phyloP scores from a whole-genome alignment of 2,113 vertebrate genomes.

The Anser brachyrhynchus region DNA sequence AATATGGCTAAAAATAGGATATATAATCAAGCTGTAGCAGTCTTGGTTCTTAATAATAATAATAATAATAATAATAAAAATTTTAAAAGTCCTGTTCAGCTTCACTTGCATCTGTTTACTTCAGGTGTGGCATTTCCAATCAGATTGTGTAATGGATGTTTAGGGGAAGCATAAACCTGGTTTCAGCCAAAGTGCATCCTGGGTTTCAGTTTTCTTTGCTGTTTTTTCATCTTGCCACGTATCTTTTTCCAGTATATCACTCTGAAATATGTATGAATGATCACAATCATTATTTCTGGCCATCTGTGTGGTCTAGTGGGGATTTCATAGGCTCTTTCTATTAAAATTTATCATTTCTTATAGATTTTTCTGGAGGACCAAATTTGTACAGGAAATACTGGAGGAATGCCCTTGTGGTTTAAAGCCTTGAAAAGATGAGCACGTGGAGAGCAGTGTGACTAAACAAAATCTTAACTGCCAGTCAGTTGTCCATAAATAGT shows the following conservation, averaged over 20 bases:
- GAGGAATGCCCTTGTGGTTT: not conserved
- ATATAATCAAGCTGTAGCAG: not conserved
- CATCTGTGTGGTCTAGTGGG: constrained; percentile 26
- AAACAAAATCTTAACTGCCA: not conserved
- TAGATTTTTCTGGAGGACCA: not conserved
- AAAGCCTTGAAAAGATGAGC: not conserved
- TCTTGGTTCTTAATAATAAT: not conserved
- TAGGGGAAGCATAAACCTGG: not conserved
- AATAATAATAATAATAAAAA: too few species aligned
- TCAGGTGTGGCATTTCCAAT: not conserved
- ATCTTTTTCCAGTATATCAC: not conserved
- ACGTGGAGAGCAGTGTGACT: not conserved
- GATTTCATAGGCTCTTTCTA: constrained; percentile 28
- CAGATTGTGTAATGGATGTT: not conserved
- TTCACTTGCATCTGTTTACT: not conserved
- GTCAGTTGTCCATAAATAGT: not conserved
- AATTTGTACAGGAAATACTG: not conserved
- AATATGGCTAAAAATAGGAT: not conserved
- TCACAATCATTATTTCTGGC: constrained; percentile 13
- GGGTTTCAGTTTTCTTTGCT: not conserved
- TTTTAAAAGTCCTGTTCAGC: too few species aligned
- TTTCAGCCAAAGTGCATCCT: not conserved
- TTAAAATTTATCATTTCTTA: constrained; percentile 33
- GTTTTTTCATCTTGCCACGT: not conserved
- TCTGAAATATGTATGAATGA: constrained; percentile 35